phyloP scores from a whole-genome alignment of 1,140 invertebrate species.

The Drosophila aff. region DNA sequence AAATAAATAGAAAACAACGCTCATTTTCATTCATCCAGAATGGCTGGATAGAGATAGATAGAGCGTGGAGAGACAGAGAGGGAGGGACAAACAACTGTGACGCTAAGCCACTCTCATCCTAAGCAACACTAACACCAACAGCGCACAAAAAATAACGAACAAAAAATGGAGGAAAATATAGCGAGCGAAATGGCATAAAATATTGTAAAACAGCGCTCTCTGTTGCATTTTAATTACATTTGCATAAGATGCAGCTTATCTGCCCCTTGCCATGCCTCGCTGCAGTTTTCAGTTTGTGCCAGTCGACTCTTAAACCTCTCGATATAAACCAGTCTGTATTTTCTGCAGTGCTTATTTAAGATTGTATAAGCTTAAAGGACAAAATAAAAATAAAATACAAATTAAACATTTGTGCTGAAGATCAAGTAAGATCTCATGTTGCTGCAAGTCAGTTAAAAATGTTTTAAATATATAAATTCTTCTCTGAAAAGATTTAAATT shows the following conservation, averaged over 20 bases:
- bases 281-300: slow-evolving; percentile 29
- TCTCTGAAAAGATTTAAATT: background rate
- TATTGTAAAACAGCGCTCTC: slow-evolving; percentile 63
- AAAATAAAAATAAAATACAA: no score
- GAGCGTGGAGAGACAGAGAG: background rate
- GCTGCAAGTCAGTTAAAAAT: no score
- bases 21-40: slow-evolving; percentile 35
- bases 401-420: background rate
- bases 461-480: background rate
- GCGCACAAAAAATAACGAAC: background rate
- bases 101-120: slow-evolving; percentile 40
- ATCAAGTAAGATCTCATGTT: no score
- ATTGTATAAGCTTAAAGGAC: slow-evolving; percentile 11
- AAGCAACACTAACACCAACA: slow-evolving; percentile 37
- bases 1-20: slow-evolving; percentile 39
- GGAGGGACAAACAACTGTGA: slow-evolving; percentile 17
- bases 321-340: slow-evolving; percentile 21
- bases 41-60: slow-evolving; percentile 6
- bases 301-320: slow-evolving; percentile 30
- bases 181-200: slow-evolving; percentile 56
- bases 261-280: slow-evolving; percentile 44
- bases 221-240: slow-evolving; percentile 68
- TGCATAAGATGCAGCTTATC: slow-evolving; percentile 67
- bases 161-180: slow-evolving; percentile 25
- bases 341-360: slow-evolving; percentile 19